Evolutionary conservation across 2,888 invertebrate species (phyloP), one percentile per base, ranked within the genome.

Genomic region (Tenthredo notha): DNA sequence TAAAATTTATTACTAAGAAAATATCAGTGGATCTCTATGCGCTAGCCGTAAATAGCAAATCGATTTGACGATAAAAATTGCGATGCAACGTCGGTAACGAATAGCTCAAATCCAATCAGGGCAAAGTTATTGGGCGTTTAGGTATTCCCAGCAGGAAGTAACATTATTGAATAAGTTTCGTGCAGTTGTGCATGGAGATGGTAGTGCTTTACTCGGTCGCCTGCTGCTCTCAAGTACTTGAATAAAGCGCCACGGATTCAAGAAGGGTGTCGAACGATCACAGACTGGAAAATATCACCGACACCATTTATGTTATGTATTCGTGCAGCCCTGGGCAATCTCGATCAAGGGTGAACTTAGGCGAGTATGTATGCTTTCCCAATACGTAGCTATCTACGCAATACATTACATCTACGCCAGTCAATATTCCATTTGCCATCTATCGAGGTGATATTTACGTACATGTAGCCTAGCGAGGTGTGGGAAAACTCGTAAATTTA

Each of bases 151-250:
- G 43, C 65, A 50, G 65, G 83, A 83, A 67, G 83, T 70, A 83
- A 83, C 83, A 83, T 83, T 83, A 83, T 70, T 70, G 83, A 83
- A 83, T 83, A 83, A 83, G 67, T 83, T 70, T 70, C 67, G 83
- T 47, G 83, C 83, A 83, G 67, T 67, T 47, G 83, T 70, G 83
- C 83, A 67, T 67, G 67, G 83, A 58, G 83, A 83, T 83, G 70
- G 70, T 61, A 80, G 80, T 40, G 80, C 80, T 80, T 80, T 61
- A 61, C 80, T 70, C 67, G 67, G 47, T 67, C 83, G 83, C 83
- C 83, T 83, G 83, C 83, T 83, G 83, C 67, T 83, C 83, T 65
- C 65, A 83, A 83, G 83, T 70, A 70, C 83, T 83, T 61, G 83
- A 83, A 83, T 83, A 70, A 83, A 83, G 67, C 70, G 70, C 29